Conservation (phyloP, 1,140 invertebrate genomes). For the Aphis gossypii region DNA sequence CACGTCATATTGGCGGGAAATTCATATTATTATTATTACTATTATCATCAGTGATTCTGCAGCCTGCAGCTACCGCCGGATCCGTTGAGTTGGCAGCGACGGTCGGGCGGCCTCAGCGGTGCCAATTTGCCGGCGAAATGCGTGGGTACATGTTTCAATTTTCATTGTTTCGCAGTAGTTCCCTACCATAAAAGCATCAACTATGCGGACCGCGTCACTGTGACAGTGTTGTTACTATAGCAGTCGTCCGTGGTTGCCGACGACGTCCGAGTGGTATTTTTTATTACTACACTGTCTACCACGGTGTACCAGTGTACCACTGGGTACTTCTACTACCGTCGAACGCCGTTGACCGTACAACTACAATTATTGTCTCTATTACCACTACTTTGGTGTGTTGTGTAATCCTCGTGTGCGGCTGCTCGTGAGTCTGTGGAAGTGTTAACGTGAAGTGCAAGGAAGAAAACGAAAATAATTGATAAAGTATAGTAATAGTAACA, state of each 20-base stretch:
- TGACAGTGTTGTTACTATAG: conserved; percentile 8
- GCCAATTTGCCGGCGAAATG: background rate
- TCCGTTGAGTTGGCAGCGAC: background rate
- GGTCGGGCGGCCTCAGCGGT: background rate
- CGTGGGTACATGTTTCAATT: background rate
- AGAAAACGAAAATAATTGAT: background rate
- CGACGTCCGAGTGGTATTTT: background rate
- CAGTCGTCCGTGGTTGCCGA: background rate
- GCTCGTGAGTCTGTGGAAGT: background rate
- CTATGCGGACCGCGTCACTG: background rate
- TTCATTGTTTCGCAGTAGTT: background rate
- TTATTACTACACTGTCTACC: background rate
- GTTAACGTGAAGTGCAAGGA: background rate
- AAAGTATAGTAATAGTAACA: background rate
- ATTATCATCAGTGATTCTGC: background rate
- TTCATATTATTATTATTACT: background rate
- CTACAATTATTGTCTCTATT: background rate
- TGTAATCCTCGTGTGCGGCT: background rate
- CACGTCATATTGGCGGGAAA: background rate
- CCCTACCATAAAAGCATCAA: background rate
- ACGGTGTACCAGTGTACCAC: background rate
- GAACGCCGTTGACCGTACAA: background rate
- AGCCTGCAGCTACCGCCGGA: background rate
- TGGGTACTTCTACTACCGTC: background rate
- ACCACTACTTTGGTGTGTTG: background rate